Evolutionary conservation across 2,797 vertebrate species (phyloP).

Genomic region (Microcaecilia unicolor): DNA sequence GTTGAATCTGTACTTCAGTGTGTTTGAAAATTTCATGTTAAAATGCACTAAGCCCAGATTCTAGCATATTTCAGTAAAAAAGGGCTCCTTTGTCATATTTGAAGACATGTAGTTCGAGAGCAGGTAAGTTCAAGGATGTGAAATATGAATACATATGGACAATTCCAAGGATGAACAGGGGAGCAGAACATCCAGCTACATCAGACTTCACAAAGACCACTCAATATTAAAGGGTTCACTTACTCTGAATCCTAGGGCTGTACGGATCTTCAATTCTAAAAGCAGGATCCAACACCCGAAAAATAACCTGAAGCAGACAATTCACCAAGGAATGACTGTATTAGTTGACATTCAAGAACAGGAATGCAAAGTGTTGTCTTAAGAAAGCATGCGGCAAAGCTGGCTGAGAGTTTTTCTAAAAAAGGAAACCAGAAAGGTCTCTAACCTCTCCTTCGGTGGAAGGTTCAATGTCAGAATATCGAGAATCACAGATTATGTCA

Average conservation of each 20-base stretch:
- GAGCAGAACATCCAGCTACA: not conserved
- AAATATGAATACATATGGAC: too few species aligned
- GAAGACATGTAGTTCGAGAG: too few species aligned
- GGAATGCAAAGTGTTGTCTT: not conserved
- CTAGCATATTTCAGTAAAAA: too few species aligned
- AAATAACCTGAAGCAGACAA: slow-evolving; percentile 79
- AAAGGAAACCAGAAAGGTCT: not conserved
- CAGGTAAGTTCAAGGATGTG: too few species aligned
- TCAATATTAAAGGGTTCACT: too few species aligned
- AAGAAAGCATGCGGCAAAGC: not conserved
- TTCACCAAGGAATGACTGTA: too few species aligned
- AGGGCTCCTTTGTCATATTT: too few species aligned
- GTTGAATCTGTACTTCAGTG: too few species aligned
- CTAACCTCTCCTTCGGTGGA: slow-evolving; percentile 91
- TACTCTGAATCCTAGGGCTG: slow-evolving; percentile 90
- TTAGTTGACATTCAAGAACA: not conserved
- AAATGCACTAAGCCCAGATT: too few species aligned
- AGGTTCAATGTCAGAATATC: slow-evolving; percentile 93
- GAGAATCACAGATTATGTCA: slow-evolving; percentile 88
- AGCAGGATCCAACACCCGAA: slow-evolving; percentile 85
- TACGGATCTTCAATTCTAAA: slow-evolving; percentile 92
- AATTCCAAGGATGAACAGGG: too few species aligned
- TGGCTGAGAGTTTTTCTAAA: not conserved
- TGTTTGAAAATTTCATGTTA: too few species aligned
- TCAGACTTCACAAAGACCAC: not conserved